phyloP scores from a whole-genome alignment of 53 echinoderm and acorn worm genomes.

The Paracentrotus lividus region DNA sequence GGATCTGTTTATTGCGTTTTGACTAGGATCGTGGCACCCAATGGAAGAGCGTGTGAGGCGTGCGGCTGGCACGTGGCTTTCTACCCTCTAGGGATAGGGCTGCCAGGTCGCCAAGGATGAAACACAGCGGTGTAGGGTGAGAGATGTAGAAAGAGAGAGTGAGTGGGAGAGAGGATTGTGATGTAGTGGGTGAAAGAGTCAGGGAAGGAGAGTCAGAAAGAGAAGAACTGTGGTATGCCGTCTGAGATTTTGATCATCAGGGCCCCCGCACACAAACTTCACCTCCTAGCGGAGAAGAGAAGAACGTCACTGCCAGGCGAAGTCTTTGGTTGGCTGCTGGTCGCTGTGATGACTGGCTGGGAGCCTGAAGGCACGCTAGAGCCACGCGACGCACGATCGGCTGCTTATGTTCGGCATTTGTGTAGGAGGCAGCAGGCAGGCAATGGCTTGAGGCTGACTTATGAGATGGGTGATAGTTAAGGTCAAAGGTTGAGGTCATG shows the following conservation, averaged over 20 bases:
- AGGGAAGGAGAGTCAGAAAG: background rate
- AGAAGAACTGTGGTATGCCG: slow-evolving; percentile 27
- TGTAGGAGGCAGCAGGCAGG: slow-evolving; percentile 45
- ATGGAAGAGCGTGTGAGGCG: slow-evolving; percentile 48
- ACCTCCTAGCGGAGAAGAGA: slow-evolving; percentile 1
- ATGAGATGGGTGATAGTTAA: slow-evolving; percentile 66
- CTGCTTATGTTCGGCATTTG: background rate
- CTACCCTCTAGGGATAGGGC: background rate
- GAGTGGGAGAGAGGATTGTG: background rate
- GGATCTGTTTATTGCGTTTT: slow-evolving; percentile 48
- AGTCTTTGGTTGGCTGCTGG: slow-evolving; percentile 52
- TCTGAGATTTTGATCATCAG: background rate
- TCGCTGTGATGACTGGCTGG: background rate
- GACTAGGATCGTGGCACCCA: background rate
- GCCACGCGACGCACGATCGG: slow-evolving; percentile 51
- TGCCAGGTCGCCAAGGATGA: background rate
- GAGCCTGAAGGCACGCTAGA: slow-evolving; percentile 17
- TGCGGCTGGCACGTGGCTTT: slow-evolving; percentile 65
- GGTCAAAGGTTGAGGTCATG: slow-evolving; percentile 66
- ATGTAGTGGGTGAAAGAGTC: background rate
- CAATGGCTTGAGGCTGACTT: slow-evolving; percentile 59
- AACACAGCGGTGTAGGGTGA: background rate
- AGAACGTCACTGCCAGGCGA: slow-evolving; percentile 2
- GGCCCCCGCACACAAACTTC: slow-evolving; percentile 49
- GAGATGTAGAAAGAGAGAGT: background rate